Base-by-base conservation (phyloP, 2,797 vertebrate genomes). In the Varecia variegata region DNA sequence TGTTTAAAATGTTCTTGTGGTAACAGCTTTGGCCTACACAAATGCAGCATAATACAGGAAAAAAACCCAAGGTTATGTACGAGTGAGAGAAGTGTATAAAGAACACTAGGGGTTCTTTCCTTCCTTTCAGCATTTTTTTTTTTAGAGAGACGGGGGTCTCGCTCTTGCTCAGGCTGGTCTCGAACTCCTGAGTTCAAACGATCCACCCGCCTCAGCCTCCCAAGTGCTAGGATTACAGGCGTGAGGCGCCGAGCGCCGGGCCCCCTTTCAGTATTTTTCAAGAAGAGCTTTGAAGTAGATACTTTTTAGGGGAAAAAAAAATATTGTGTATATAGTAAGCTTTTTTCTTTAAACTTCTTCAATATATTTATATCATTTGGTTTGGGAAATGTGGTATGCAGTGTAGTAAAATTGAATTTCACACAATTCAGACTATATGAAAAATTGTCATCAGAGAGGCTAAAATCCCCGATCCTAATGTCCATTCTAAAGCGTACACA, bases 391-490 rank as follows among this genome's bases (percentile, higher is more conserved):
- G 21, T 23, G 54, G 21, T 23, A 56, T 23, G 54, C 21, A 23
- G 54, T 23, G 54, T 23, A 56, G 21, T 23, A 56, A 56, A 23
- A 56, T 4, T 10, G 54, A 56, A 56, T 56, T 56, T 56, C 54
- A 23, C 23, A 54, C 98, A 99, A 65, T 88, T 97, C 98, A 0
- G 7, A 98, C n/a, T 99, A 99, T 96, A 98, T 97, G 97, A 98
- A 86, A 99, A 99, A 97, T 96, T 99, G 81, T 98, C 98, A 97
- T 98, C 97, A 25, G 88, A 98, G 35, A 97, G 97, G 47, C 93
- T 97, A 40, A 99, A 98, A 96, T 98, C 97, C 27, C 97, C 99
- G 10, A 21, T 98, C 94, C 94, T 90, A 71, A 96, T 98, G 83
- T 97, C 99, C 91, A 98, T 99, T 23, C 98, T 32, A 98, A 98